phyloP scores from a whole-genome alignment of 2,888 invertebrate genomes.

The Parnassius glacialis region DNA sequence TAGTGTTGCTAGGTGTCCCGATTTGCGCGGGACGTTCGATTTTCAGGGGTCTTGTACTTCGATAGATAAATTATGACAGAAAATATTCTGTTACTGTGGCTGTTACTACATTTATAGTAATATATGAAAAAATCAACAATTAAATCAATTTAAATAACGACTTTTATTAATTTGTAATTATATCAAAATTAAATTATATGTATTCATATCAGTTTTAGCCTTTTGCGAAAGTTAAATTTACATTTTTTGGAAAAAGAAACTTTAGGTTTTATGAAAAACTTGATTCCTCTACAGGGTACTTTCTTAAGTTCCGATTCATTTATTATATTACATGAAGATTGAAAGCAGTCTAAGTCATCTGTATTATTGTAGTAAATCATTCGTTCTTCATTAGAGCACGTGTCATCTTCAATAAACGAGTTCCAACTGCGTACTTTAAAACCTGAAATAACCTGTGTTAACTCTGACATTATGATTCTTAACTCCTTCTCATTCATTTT shows the following conservation, averaged over 20 bases:
- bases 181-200: too few relatives aligned
- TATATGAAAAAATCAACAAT: too few relatives aligned
- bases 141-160: too few relatives aligned
- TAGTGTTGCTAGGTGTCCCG: too few relatives aligned
- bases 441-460: background rate
- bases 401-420: background rate
- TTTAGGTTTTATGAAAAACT: conserved; percentile 5
- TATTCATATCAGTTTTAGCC: too few relatives aligned
- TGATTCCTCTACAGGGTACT: background rate
- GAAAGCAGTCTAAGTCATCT: background rate
- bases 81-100: too few relatives aligned
- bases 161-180: too few relatives aligned
- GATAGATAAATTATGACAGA: too few relatives aligned
- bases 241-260: background rate
- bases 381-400: background rate
- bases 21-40: too few relatives aligned
- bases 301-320: background rate
- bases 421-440: background rate
- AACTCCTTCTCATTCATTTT: conserved; percentile 8
- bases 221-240: background rate
- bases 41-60: too few relatives aligned
- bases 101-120: too few relatives aligned
- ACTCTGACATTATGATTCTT: conserved; percentile 7
- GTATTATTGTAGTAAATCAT: background rate
- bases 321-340: background rate